phyloP scores from a whole-genome alignment of 2,113 vertebrate genomes.

The Festucalex cinctus region DNA sequence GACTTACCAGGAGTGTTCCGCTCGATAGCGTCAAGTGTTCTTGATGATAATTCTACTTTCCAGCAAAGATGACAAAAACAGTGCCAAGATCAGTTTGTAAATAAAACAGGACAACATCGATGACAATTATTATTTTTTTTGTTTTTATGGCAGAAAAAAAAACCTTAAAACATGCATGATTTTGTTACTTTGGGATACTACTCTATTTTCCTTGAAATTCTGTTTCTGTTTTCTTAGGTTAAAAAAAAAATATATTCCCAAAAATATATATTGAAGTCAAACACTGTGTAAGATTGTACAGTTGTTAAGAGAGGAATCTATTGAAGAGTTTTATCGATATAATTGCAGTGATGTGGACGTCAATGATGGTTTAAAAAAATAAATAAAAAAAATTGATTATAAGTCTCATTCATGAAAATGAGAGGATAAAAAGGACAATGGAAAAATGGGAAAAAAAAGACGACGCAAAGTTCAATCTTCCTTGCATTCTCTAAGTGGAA shows the following conservation, averaged over 20 bases:
- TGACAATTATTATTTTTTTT: conserved; percentile 38
- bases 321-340: conserved; percentile 68
- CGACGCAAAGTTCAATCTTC: conserved; percentile 59
- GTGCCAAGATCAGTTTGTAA: conserved; percentile 78
- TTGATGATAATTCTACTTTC: conserved; percentile 65
- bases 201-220: conserved; percentile 71
- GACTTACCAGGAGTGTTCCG: conserved; percentile 58
- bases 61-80: conserved; percentile 66
- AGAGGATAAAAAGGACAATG: conserved; percentile 49
- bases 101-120: conserved; percentile 66
- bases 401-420: conserved; percentile 19
- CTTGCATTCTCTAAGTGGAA: conserved; percentile 68
- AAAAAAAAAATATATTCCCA: conserved; percentile 74
- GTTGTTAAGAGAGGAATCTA: conserved; percentile 74
- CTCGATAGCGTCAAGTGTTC: conserved; percentile 58
- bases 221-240: conserved; percentile 62
- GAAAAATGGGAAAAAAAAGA: conserved; percentile 47
- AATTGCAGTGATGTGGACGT: conserved; percentile 44
- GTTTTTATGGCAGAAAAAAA: conserved; percentile 61
- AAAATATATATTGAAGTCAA: conserved; percentile 72
- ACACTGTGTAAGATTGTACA: conserved; percentile 80
- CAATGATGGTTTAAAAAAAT: conserved; percentile 32
- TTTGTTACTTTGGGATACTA: conserved; percentile 78
- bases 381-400: conserved; percentile 22
- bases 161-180: conserved; percentile 75